Base-by-base conservation (phyloP, 2,797 vertebrate genomes). In the Tragelaphus eurycerus region DNA sequence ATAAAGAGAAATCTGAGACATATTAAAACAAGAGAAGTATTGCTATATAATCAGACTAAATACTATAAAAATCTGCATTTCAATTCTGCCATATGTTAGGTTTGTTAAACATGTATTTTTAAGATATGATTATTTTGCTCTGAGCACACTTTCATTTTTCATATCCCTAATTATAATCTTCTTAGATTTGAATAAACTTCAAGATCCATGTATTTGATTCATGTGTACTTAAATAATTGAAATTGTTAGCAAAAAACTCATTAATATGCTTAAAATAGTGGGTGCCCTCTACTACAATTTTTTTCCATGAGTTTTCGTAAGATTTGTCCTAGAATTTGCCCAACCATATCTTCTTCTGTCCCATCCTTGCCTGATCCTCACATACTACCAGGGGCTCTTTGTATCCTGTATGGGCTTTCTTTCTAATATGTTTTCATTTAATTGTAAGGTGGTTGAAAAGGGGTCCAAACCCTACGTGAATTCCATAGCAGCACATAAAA, bases 101-200 rank as follows among this genome's bases (percentile, higher is more conserved):
- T 54, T 92, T 86, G 21, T 89, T 89, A 85, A 95, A 12, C 17
- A 82, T 54, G 7, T 60, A 90, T 91, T 96, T 93, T 21, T 38
- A 89, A 81, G 29, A 74, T 90, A 34, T 0, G 50, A 27, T 59
- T 79, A 62, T 27, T 50, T 95, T 96, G 16, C 9, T 50, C n/a
- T 94, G 48, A 67, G 64, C 27, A 25, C 23, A 27, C 16, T 82
- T 93, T 92, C 83, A 54, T 52, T 92, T 82, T 96, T 78, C 12
- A 83, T 59, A 10, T 52, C 17, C 14, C 92, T 97, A 94, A 60
- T 93, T 86, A 11, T 50, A 81, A 94, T 62, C 13, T 16, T 93
- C 84, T 83, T 60, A 12, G 14, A 89, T 89, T 93, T 90, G 79
- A 52, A 60, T 76, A 95, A 93, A 86, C 31, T 79, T 92, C 79